These are phyloP conservation scores for Scaptomyza cyrtandrae DNA, from an alignment of 2,888 invertebrate genomes.

Conservation along the genomic window DNA sequence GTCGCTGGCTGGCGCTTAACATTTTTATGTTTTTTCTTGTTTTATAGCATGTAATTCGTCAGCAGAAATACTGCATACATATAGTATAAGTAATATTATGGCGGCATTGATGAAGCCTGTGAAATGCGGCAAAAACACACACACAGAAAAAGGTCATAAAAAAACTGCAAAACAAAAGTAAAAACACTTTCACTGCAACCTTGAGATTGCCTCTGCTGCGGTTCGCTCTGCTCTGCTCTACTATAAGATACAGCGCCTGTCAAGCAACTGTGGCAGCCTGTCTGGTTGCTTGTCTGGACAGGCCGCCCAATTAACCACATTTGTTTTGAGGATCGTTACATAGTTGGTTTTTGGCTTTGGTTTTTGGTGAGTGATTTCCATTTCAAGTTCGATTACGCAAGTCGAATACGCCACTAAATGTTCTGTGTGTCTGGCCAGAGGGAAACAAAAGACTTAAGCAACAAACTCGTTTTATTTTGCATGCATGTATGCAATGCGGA, in stretches of 20 bases:
- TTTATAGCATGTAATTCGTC: conserved; percentile 77
- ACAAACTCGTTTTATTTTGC: conserved; percentile 61
- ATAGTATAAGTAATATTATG: conserved; percentile 39
- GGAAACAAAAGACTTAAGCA: conserved; percentile 64
- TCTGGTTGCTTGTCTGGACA: conserved; percentile 32
- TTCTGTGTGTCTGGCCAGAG: conserved; percentile 50
- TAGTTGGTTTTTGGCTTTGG: conserved; percentile 15
- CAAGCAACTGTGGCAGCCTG: conserved; percentile 28
- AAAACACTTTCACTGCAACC: conserved; percentile 81
- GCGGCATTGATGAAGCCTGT: conserved; percentile 66
- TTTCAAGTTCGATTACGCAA: conserved; percentile 69
- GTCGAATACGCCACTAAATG: conserved; percentile 34
- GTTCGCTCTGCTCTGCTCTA: conserved; percentile 1
- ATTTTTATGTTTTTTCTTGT: conserved; percentile 35
- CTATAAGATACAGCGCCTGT: conserved; percentile 26
- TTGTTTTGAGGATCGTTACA: conserved; percentile 50
- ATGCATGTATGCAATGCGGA: conserved; percentile 22
- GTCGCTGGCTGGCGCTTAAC: conserved; percentile 46
- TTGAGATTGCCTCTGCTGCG: conserved; percentile 48
- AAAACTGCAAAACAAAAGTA: conserved; percentile 64
- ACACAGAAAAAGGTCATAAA: conserved; percentile 61
- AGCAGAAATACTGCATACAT: conserved; percentile 43
- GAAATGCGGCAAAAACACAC: conserved; percentile 53
- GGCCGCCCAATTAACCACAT: conserved; percentile 71
- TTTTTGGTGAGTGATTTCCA: conserved; percentile 44